These are phyloP conservation scores for Galerucella nymphaeae DNA, from an alignment of 2,888 invertebrate genomes.

Conservation along the genomic window DNA sequence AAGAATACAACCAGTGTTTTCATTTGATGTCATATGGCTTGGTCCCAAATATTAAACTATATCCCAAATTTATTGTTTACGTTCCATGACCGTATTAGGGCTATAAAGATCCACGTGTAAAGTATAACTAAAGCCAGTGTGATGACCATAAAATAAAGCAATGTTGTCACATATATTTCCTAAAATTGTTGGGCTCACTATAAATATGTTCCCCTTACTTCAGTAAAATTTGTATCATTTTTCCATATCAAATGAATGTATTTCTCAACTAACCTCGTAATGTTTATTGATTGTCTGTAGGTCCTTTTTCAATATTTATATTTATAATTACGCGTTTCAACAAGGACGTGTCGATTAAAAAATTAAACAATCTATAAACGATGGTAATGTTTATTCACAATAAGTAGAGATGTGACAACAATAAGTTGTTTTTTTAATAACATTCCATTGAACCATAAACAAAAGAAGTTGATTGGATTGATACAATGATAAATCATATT, in stretches of 20 bases:
- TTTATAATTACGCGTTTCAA: neutral
- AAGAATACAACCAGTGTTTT: too few species aligned
- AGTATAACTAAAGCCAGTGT: too few species aligned
- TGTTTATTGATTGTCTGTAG: neutral
- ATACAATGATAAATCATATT: neutral
- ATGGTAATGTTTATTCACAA: neutral
- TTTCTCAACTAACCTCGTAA: neutral
- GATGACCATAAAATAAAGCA: too few species aligned
- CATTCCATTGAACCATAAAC: slow-evolving; percentile 2
- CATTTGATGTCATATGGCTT: too few species aligned
- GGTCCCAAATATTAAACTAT: too few species aligned
- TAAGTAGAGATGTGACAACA: neutral
- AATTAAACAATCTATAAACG: neutral
- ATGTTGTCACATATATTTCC: too few species aligned
- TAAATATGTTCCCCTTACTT: too few species aligned
- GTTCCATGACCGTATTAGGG: too few species aligned
- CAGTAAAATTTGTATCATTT: too few species aligned
- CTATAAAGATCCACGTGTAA: too few species aligned
- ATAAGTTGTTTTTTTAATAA: slow-evolving; percentile 5
- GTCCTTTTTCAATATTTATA: neutral
- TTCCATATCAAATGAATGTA: neutral
- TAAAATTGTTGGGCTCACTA: too few species aligned
- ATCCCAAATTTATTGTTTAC: too few species aligned
- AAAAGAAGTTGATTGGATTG: neutral
- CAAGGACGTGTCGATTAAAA: neutral